Evolutionary conservation across 2,797 vertebrate genomes (phyloP).

Genomic region (Anguilla megastoma): DNA sequence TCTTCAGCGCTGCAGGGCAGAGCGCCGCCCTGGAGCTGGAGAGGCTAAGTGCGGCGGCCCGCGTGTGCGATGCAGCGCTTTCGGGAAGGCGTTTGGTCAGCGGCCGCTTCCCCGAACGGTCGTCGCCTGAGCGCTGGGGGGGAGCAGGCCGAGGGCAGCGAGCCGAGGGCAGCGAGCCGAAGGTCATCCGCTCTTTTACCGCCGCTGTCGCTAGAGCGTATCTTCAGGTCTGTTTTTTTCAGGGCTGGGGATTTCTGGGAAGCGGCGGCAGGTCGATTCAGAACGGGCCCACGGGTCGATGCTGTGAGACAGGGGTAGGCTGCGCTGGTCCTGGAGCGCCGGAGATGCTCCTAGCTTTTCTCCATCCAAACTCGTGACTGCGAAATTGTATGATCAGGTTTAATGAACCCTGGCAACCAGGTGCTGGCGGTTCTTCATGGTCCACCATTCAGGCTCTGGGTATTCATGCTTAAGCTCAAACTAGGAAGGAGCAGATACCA

Average conservation of each 20-base stretch:
- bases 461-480: neutral
- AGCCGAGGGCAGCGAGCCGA: neutral
- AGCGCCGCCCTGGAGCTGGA: neutral
- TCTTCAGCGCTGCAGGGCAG: no score
- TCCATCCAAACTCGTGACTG: neutral
- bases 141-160: neutral
- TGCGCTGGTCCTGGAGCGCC: neutral
- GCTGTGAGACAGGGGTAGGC: neutral
- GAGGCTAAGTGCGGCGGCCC: neutral
- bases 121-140: neutral
- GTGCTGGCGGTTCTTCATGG: no score
- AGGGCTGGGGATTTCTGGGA: neutral
- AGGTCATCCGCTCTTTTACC: neutral
- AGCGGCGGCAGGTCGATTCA: neutral
- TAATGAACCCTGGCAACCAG: neutral
- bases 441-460: no score
- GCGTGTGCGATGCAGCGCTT: neutral
- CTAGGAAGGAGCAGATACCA: neutral
- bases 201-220: neutral
- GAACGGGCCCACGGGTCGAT: neutral
- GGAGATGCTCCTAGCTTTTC: neutral
- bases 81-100: neutral
- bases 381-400: neutral
- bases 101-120: neutral
- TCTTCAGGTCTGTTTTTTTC: neutral